phyloP scores from a whole-genome alignment of 2,113 vertebrate genomes.

The Dromiciops gliroides region DNA sequence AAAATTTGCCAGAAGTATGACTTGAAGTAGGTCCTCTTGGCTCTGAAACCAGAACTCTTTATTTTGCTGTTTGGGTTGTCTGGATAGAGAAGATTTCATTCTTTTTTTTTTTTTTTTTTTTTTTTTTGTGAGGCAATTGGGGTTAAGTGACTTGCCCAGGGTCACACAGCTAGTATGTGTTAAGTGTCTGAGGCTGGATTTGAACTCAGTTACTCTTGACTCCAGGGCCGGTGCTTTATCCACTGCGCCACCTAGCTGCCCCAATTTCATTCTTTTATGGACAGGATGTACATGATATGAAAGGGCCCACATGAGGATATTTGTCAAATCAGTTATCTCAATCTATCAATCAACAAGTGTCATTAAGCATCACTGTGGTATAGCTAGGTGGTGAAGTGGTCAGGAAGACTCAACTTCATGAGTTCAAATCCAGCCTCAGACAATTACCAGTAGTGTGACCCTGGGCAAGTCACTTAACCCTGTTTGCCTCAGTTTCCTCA shows the following conservation, averaged over 20 bases:
- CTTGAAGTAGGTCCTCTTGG: background rate
- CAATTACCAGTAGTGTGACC: background rate
- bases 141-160: too few relatives aligned
- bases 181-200: too few relatives aligned
- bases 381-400: background rate
- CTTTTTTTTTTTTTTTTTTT: too few relatives aligned
- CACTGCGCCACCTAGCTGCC: too few relatives aligned
- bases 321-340: background rate
- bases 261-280: background rate
- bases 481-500: background rate
- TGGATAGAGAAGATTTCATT: background rate
- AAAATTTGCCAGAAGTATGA: background rate
- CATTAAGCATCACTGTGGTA: background rate
- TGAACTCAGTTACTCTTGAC: too few relatives aligned
- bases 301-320: constrained; percentile 19
- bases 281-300: background rate
- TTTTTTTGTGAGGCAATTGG: too few relatives aligned
- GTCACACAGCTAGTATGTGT: too few relatives aligned
- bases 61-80: background rate
- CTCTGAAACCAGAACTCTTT: background rate
- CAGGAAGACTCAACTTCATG: background rate
- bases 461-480: background rate
- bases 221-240: too few relatives aligned
- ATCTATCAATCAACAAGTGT: background rate
- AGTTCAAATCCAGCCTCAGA: background rate